phyloP scores from a whole-genome alignment of 1,140 invertebrate genomes.

The Antheraea mylitta region DNA sequence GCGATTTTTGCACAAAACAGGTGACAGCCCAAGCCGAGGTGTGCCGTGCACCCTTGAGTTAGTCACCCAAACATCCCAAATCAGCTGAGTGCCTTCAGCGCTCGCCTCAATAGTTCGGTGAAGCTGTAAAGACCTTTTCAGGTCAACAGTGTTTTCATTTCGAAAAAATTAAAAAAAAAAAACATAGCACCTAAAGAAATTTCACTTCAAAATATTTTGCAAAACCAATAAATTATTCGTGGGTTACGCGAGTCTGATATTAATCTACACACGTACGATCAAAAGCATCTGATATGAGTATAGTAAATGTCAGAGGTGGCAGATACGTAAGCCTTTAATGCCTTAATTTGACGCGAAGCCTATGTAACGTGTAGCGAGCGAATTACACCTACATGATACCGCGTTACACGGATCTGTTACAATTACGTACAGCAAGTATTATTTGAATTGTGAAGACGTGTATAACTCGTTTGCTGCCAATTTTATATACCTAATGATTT shows the following conservation, averaged over 20 bases:
- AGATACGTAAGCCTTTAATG: background rate
- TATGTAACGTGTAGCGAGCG: background rate
- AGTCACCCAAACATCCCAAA: too few relatives aligned
- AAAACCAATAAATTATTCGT: background rate
- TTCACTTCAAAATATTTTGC: too few relatives aligned
- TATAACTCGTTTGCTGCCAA: too few relatives aligned
- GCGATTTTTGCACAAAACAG: too few relatives aligned
- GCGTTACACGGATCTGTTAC: background rate
- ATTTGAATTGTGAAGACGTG: background rate
- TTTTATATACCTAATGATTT: background rate
- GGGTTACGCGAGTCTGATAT: background rate
- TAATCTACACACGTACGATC: background rate
- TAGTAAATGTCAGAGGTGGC: conserved; percentile 1
- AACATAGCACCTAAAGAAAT: too few relatives aligned
- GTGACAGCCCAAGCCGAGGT: too few relatives aligned
- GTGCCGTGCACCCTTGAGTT: too few relatives aligned
- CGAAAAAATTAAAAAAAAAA: too few relatives aligned
- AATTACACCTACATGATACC: background rate
- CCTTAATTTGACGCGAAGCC: conserved; percentile 10
- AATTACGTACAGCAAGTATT: background rate
- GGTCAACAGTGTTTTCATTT: too few relatives aligned
- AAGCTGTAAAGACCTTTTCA: too few relatives aligned
- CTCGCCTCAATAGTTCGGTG: too few relatives aligned
- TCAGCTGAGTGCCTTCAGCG: too few relatives aligned
- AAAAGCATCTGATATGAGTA: background rate